Evolutionary conservation across 2,113 vertebrate genomes (phyloP).

Genomic region (Cacatua alba): DNA sequence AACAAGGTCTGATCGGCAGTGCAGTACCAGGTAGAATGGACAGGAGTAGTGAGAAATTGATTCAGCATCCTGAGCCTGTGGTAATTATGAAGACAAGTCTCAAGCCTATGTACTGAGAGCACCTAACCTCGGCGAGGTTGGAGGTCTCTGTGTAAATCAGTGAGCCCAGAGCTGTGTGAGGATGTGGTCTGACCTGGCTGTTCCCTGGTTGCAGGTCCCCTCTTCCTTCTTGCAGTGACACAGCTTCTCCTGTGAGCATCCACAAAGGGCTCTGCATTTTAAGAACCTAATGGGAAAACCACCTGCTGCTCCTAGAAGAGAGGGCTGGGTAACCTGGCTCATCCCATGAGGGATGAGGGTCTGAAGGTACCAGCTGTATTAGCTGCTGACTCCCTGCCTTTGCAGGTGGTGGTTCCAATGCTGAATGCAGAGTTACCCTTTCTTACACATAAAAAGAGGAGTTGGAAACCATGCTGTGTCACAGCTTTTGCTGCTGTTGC

Average conservation of each 20-base stretch:
- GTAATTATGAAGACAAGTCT: neutral
- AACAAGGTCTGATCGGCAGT: neutral
- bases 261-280: neutral
- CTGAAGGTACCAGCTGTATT: neutral
- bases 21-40: neutral
- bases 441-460: neutral
- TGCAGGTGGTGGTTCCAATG: neutral
- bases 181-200: rapidly evolving
- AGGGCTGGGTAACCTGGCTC: neutral
- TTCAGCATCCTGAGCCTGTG: neutral
- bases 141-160: neutral
- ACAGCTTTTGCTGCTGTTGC: constrained; percentile 17
- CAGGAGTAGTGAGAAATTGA: neutral
- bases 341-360: neutral
- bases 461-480: neutral
- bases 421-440: neutral
- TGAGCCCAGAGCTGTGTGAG: neutral
- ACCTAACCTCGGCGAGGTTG: neutral
- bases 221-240: neutral
- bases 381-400: neutral
- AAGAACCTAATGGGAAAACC: neutral
- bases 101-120: neutral
- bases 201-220: neutral
- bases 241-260: neutral
- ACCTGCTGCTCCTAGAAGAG: neutral